Conservation (phyloP, 2,113 vertebrate species). For the Edolisoma coerulescens region DNA sequence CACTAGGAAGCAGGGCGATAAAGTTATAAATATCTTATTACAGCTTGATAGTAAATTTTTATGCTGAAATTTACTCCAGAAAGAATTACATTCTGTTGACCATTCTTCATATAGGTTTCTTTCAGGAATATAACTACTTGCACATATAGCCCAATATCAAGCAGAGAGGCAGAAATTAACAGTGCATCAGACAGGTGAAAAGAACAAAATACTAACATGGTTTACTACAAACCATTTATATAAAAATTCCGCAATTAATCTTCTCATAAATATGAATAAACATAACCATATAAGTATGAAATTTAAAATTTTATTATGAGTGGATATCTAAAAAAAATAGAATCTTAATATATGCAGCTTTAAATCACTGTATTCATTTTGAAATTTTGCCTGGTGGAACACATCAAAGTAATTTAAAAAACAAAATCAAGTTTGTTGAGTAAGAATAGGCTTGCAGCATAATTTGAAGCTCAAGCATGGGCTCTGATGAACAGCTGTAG, state of each 20-base stretch:
- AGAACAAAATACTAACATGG: background rate
- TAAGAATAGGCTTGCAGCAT: background rate
- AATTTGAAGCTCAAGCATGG: background rate
- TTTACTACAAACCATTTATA: background rate
- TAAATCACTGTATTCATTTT: background rate
- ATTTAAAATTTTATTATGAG: background rate
- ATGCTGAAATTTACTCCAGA: background rate
- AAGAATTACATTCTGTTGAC: background rate
- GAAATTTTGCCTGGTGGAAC: slow-evolving; percentile 8
- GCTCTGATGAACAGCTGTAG: background rate
- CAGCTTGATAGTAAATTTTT: background rate
- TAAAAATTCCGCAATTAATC: background rate
- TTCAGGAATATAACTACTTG: background rate
- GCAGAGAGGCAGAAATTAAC: background rate
- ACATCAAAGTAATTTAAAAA: slow-evolving; percentile 20
- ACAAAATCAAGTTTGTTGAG: slow-evolving; percentile 6
- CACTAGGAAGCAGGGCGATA: background rate
- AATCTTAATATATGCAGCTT: background rate
- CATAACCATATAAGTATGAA: background rate
- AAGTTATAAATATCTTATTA: background rate
- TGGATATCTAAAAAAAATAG: background rate
- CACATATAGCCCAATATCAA: background rate
- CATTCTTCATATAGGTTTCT: background rate
- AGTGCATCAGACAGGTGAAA: background rate
- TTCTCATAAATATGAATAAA: background rate